Evolutionary conservation across 2,888 invertebrate genomes (phyloP).

Genomic region (Nomada hirtipes): DNA sequence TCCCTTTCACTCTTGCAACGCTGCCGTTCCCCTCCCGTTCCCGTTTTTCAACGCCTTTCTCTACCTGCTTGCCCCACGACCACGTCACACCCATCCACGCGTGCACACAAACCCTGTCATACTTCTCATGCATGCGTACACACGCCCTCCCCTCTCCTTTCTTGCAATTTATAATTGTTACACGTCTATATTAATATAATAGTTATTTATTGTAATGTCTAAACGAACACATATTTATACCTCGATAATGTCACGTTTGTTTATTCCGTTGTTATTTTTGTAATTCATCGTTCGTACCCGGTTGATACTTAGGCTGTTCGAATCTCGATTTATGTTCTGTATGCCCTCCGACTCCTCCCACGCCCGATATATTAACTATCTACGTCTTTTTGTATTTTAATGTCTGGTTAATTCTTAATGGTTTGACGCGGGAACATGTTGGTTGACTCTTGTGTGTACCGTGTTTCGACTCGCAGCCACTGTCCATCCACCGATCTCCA

Average conservation of each 20-base stretch:
- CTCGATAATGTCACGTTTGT: slow-evolving; percentile 79
- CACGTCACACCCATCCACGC: not conserved
- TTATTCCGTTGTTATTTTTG: slow-evolving; percentile 45
- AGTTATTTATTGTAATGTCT: slow-evolving; percentile 80
- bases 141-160: not conserved
- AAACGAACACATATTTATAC: slow-evolving; percentile 83
- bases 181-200: slow-evolving; percentile 75
- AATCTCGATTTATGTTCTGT: not conserved
- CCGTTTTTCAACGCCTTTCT: not conserved
- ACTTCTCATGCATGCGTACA: not conserved
- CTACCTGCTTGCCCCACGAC: no score
- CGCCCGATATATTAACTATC: slow-evolving; percentile 63
- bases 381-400: slow-evolving; percentile 59
- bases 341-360: slow-evolving; percentile 5
- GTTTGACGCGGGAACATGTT: slow-evolving; percentile 53
- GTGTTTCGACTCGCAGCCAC: slow-evolving; percentile 3
- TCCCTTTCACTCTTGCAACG: not conserved
- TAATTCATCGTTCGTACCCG: slow-evolving; percentile 18
- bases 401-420: slow-evolving; percentile 60
- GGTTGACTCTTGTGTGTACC: slow-evolving; percentile 34
- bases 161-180: slow-evolving; percentile 64
- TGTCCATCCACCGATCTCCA: not conserved
- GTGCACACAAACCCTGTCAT: not conserved
- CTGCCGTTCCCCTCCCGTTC: not conserved
- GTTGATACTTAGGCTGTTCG: slow-evolving; percentile 3